Conservation (phyloP, 2,797 vertebrate genomes). For the Poecilia velifera region DNA sequence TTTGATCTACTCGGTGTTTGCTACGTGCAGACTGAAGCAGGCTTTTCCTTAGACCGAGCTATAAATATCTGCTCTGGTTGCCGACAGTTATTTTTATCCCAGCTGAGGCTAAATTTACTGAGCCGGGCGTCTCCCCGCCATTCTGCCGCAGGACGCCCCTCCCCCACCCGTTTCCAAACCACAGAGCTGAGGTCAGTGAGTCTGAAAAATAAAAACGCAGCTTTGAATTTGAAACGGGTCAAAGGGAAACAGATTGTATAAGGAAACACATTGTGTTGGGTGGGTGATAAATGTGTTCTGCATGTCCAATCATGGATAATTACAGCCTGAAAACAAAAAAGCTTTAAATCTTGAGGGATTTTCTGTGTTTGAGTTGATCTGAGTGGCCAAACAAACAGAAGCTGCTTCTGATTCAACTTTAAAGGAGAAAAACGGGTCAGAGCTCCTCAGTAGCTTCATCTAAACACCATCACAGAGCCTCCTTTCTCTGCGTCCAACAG, state of each 20-base stretch:
- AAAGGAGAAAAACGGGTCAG: conserved; percentile 13
- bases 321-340: not conserved
- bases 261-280: not conserved
- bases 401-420: conserved; percentile 14
- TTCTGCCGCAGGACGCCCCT: conserved; percentile 34
- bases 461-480: conserved; percentile 35
- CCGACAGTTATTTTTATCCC: conserved; percentile 53
- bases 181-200: conserved; percentile 20
- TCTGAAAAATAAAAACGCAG: not conserved
- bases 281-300: not conserved
- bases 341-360: not conserved
- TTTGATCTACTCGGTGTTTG: not conserved
- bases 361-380: not conserved
- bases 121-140: conserved; percentile 36
- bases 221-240: not conserved
- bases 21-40: not conserved
- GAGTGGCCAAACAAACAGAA: not conserved
- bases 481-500: conserved; percentile 40
- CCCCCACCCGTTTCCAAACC: not conserved
- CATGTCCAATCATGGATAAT: not conserved
- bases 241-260: not conserved
- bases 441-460: conserved; percentile 22
- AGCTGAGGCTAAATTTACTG: conserved; percentile 59
- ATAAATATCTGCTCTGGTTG: conserved; percentile 54
- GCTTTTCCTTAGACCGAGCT: conserved; percentile 28